Evolutionary conservation across 2,797 vertebrate genomes (phyloP), one percentile per base, ranked within the genome.

Genomic region (Loris lydekkerianus): DNA sequence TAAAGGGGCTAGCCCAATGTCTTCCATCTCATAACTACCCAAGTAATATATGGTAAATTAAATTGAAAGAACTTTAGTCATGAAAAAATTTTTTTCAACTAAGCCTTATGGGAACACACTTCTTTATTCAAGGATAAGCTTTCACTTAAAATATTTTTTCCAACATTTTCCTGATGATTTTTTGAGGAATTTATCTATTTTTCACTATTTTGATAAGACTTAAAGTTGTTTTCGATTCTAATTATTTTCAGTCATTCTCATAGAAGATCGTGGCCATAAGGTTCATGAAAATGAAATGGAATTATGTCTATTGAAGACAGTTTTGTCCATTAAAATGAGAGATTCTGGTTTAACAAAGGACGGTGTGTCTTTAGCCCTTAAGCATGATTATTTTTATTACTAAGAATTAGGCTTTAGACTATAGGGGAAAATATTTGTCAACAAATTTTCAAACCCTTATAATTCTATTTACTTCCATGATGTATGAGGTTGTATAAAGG

Each of bases 391-490:
- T 77, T 96, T 49, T 94, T 76, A 96, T 86, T 76, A 89, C 49
- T 75, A 80, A 94, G 29, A 89, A 95, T 60, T 93, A 86, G 46
- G 61, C 23, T 56, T 89, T 89, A 81, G 34, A 61, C 72, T 70
- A 84, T 63, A 75, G 40, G 76, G 25, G 43, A 88, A 95, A 93
- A 60, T 5, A 96, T 91, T 70, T 95, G 60, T 96, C 91, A 94
- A 43, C 92, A 78, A 87, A 29, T 95, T 95, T 94, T 93, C 63
- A 97, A 86, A 65, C 9, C 6, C 31, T 91, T 53, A 81, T 91
- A 89, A n/a, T 80, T 91, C n/a, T 97, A 7, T 92, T 93, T 89
- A 81, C 34, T 91, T 91, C 69, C 13, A 58, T 56, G 40, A 56
- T 21, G 29, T 10, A 75, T 13, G 20, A 86, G 34, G 37, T 11